These are phyloP conservation scores for Mormyrus proboscirostris DNA, from an alignment of 2,797 vertebrate species.

Conservation along the genomic window DNA sequence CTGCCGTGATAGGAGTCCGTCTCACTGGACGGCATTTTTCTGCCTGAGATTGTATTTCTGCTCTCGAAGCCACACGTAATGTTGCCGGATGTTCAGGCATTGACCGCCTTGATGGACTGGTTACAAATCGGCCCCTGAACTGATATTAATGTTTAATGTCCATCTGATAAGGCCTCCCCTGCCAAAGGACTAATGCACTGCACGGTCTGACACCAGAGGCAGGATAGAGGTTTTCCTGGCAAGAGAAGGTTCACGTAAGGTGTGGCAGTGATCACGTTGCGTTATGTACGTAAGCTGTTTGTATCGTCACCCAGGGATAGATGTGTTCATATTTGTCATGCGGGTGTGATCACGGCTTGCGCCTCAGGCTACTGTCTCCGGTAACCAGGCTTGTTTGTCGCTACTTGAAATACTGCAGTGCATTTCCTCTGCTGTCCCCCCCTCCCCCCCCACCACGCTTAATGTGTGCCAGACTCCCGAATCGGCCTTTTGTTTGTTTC, in stretches of 20 bases:
- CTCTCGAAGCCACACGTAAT: neutral
- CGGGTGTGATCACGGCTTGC: neutral
- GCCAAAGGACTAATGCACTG: slow-evolving; percentile 29
- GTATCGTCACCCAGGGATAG: neutral
- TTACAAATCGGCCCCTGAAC: slow-evolving; percentile 22
- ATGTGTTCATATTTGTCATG: neutral
- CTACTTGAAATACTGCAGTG: neutral
- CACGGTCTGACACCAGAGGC: neutral
- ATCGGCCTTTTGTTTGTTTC: neutral
- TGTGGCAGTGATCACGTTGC: neutral
- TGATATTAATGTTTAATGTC: slow-evolving; percentile 52
- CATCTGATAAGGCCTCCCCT: slow-evolving; percentile 27
- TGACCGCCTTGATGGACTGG: slow-evolving; percentile 13
- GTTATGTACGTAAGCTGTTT: neutral
- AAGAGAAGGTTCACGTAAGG: slow-evolving; percentile 21
- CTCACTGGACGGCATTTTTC: neutral
- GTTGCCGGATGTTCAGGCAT: neutral
- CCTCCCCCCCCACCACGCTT: neutral
- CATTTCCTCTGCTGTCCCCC: neutral
- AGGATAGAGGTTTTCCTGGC: slow-evolving; percentile 12
- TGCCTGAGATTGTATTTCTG: neutral
- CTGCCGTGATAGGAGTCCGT: neutral
- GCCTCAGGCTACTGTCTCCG: neutral
- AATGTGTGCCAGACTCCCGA: neutral
- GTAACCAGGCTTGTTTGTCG: neutral